Percentiles rank a stretch among this genome's conserved stretches.
Evolutionary conservation across 2,113 vertebrate genomes (phyloP).

Genomic region (Brachyhypopomus occidentalis): DNA sequence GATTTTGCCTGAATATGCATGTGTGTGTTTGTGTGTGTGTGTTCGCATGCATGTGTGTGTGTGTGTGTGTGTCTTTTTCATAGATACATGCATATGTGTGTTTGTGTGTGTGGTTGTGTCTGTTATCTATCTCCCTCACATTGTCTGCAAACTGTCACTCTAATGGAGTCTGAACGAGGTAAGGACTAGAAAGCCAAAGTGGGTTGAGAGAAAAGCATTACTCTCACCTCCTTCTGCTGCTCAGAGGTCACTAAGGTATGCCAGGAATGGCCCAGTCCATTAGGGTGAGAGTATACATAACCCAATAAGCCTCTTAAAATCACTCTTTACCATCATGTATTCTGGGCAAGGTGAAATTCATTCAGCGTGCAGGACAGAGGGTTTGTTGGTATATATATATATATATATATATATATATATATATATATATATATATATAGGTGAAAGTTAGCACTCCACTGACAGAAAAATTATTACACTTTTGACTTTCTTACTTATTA

Average conservation of each 20-base stretch:
- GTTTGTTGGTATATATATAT: slow-evolving; percentile 5
- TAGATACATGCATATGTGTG: not conserved
- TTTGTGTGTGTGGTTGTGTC: slow-evolving; percentile 33
- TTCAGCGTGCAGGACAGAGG: not conserved
- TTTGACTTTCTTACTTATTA: not conserved
- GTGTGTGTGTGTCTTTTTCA: slow-evolving; percentile 25
- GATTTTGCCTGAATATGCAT: slow-evolving; percentile 26
- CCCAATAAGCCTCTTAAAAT: slow-evolving; percentile 70
- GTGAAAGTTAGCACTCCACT: not conserved
- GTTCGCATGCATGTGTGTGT: slow-evolving; percentile 19
- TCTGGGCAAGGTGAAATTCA: not conserved
- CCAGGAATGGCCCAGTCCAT: slow-evolving; percentile 74
- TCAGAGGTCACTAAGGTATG: slow-evolving; percentile 69
- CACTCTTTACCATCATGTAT: slow-evolving; percentile 43
- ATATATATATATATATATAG: slow-evolving; percentile 9
- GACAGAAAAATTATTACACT: not conserved
- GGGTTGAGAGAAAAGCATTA: slow-evolving; percentile 62
- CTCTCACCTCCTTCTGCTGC: slow-evolving; percentile 70
- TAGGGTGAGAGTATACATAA: slow-evolving; percentile 69
- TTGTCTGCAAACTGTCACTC: slow-evolving; percentile 78
- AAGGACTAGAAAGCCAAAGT: slow-evolving; percentile 46
- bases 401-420: too few species aligned
- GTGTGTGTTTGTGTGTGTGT: slow-evolving; percentile 27
- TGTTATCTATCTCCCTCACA: slow-evolving; percentile 74
- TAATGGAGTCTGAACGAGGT: slow-evolving; percentile 72